These are phyloP conservation scores for Cecidostiba fungosa DNA, from an alignment of 2,888 invertebrate species.

Conservation along the genomic window DNA sequence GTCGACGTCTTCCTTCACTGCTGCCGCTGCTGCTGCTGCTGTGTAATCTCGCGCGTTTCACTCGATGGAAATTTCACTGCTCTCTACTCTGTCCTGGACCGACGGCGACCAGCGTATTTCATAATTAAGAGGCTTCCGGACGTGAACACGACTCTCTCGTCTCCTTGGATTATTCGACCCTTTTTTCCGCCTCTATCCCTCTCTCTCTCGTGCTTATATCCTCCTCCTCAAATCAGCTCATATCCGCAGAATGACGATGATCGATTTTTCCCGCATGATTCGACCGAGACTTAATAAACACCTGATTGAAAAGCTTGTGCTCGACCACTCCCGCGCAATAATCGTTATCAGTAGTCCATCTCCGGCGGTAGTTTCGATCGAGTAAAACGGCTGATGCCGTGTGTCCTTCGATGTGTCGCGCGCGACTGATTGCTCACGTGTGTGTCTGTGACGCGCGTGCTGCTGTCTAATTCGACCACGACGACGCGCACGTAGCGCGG, in stretches of 20 bases:
- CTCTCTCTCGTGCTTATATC: too few species aligned
- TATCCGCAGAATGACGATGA: background rate
- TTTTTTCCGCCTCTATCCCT: background rate
- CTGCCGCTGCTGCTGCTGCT: background rate
- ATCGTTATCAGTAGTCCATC: background rate
- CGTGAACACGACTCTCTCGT: background rate
- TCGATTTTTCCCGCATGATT: background rate
- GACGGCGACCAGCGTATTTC: conserved; percentile 27
- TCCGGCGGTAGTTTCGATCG: background rate
- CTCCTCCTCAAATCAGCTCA: background rate
- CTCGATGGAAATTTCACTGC: conserved; percentile 37
- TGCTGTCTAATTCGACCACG: conserved; percentile 29
- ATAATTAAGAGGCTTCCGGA: conserved; percentile 43
- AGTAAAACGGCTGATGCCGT: conserved; percentile 24
- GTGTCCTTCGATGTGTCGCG: background rate
- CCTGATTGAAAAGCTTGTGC: background rate
- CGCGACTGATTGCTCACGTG: conserved; percentile 20
- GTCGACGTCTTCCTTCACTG: conserved; percentile 17
- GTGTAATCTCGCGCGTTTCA: conserved; percentile 39
- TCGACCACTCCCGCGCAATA: background rate
- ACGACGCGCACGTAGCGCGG: conserved; percentile 5
- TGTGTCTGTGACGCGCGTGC: conserved; percentile 17
- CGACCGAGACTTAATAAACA: background rate
- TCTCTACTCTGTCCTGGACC: background rate
- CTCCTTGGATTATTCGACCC: background rate